These are phyloP conservation scores for Cheilosia grossa DNA, from an alignment of 2,888 invertebrate genomes.

Conservation along the genomic window DNA sequence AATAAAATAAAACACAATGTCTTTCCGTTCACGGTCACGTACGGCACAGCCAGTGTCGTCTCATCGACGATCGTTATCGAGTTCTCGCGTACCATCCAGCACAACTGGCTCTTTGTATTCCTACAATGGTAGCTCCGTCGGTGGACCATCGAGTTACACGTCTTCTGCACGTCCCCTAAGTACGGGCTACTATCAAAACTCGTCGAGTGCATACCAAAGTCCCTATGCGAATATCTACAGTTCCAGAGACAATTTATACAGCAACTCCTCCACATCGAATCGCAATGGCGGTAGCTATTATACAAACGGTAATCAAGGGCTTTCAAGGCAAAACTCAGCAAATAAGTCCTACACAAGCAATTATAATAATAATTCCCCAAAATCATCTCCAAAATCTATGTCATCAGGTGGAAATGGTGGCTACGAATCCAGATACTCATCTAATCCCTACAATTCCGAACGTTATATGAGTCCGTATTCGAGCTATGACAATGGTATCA, in stretches of 20 bases:
- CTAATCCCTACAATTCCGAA: slow-evolving; percentile 79
- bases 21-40: slow-evolving; percentile 83
- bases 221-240: slow-evolving; percentile 81
- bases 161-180: slow-evolving; percentile 80
- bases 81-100: slow-evolving; percentile 82
- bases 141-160: slow-evolving; percentile 66
- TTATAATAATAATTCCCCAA: slow-evolving; percentile 74
- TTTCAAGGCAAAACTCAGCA: slow-evolving; percentile 59
- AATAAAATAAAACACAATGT: slow-evolving; percentile 78
- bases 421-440: slow-evolving; percentile 80
- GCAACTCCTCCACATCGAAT: slow-evolving; percentile 76
- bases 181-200: slow-evolving; percentile 81
- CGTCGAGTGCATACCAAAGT: slow-evolving; percentile 79
- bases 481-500: slow-evolving; percentile 83
- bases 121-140: slow-evolving; percentile 75
- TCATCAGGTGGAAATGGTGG: slow-evolving; percentile 60
- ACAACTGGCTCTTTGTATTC: slow-evolving; percentile 77
- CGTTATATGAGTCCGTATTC: slow-evolving; percentile 82
- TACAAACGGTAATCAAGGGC: slow-evolving; percentile 78
- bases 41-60: slow-evolving; percentile 82
- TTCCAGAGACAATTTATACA: slow-evolving; percentile 82
- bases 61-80: slow-evolving; percentile 84
- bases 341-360: slow-evolving; percentile 58
- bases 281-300: slow-evolving; percentile 77
- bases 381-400: slow-evolving; percentile 40